Conservation (phyloP, 2,797 vertebrate genomes). For the Silurus lanzhouensis region DNA sequence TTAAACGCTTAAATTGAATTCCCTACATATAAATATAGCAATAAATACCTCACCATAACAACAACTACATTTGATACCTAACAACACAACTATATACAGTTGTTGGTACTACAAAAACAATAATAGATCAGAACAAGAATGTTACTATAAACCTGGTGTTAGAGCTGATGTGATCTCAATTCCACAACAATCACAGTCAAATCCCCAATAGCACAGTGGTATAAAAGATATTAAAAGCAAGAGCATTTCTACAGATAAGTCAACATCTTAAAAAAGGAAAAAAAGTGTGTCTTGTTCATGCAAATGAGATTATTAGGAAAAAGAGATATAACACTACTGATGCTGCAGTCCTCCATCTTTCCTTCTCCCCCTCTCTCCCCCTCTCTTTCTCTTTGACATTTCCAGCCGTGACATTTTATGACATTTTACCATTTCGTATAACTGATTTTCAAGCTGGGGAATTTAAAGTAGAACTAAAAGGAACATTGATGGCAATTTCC, state of each 20-base stretch:
- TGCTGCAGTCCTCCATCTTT: background rate
- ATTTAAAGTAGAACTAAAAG: conserved; percentile 85
- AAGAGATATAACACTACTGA: background rate
- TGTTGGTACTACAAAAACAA: background rate
- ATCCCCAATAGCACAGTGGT: background rate
- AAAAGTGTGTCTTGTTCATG: conserved; percentile 17
- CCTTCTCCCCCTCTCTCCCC: conserved; percentile 68
- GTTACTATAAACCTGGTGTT: background rate
- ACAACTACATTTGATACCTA: background rate
- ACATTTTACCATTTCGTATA: conserved; percentile 89
- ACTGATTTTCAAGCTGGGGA: conserved; percentile 79
- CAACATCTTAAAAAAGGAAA: background rate
- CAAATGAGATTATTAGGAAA: conserved; percentile 23
- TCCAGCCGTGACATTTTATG: conserved; percentile 86
- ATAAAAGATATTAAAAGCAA: background rate
- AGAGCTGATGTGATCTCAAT: background rate
- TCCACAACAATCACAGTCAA: background rate
- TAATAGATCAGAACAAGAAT: background rate
- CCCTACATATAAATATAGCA: too few relatives aligned
- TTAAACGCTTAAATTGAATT: too few relatives aligned
- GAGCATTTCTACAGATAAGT: background rate
- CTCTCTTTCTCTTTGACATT: conserved; percentile 74
- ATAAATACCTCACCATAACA: background rate
- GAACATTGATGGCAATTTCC: conserved; percentile 70
- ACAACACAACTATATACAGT: background rate